Conservation (phyloP, 2,113 vertebrate genomes). For the Sceloporus tristichus region DNA sequence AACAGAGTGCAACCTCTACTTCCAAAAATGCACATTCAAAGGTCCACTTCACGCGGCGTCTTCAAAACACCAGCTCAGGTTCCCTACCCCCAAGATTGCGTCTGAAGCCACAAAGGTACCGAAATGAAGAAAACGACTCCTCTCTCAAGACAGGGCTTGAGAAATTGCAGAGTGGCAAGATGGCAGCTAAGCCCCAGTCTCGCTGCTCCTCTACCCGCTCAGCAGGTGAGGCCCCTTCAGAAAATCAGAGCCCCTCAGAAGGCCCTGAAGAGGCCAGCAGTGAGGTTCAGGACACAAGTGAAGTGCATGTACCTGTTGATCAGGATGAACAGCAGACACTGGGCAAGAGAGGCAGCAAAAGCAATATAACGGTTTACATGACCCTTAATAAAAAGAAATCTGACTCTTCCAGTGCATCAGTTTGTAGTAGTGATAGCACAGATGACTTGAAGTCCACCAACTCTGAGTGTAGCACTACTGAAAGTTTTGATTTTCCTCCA, state of each 20-base stretch:
- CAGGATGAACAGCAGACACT: slow-evolving; percentile 83
- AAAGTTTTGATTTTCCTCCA: slow-evolving; percentile 91
- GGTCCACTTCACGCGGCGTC: slow-evolving; percentile 93
- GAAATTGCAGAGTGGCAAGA: slow-evolving; percentile 87
- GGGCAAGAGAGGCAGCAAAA: slow-evolving; percentile 87
- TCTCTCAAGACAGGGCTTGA: slow-evolving; percentile 89
- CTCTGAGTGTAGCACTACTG: slow-evolving; percentile 94
- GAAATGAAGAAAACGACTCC: slow-evolving; percentile 94
- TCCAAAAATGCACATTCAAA: slow-evolving; percentile 89
- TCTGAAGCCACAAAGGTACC: slow-evolving; percentile 97
- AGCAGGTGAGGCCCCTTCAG: slow-evolving; percentile 87
- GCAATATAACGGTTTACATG: slow-evolving; percentile 89
- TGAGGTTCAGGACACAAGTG: slow-evolving; percentile 84
- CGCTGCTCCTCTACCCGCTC: slow-evolving; percentile 84
- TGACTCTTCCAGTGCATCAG: slow-evolving; percentile 88
- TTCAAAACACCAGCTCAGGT: slow-evolving; percentile 90
- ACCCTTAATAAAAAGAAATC: slow-evolving; percentile 87
- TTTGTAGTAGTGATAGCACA: slow-evolving; percentile 91
- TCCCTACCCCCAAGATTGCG: slow-evolving; percentile 94
- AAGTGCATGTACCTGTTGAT: slow-evolving; percentile 83
- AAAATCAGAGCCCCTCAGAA: slow-evolving; percentile 83
- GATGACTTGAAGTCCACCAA: slow-evolving; percentile 91
- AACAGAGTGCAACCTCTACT: slow-evolving; percentile 84
- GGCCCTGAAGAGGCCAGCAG: slow-evolving; percentile 82
- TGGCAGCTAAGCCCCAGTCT: slow-evolving; percentile 85